Conservation (phyloP, 2,113 vertebrate species). For the Leiothrix lutea region DNA sequence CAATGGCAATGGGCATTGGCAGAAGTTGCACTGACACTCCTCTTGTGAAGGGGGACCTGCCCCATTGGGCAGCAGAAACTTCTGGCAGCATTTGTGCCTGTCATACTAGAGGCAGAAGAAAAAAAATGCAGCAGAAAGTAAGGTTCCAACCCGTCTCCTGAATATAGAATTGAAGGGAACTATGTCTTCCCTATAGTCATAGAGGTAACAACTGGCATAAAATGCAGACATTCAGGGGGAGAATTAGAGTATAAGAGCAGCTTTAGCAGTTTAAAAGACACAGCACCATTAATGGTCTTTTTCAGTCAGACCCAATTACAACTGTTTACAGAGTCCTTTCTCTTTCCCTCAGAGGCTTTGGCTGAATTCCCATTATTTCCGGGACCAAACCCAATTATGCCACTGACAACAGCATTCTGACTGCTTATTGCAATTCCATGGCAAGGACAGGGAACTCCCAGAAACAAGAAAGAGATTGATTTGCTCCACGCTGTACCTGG, state of each 20-base stretch:
- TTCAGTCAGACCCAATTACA: conserved; percentile 33
- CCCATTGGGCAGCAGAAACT: not conserved
- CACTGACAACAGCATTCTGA: conserved; percentile 43
- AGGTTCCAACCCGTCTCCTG: not conserved
- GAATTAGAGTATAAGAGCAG: not conserved
- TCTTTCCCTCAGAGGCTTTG: conserved; percentile 22
- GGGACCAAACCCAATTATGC: conserved; percentile 46
- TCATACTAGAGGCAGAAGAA: not conserved
- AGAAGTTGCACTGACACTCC: not conserved
- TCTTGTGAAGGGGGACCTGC: not conserved
- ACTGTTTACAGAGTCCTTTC: conserved; percentile 40
- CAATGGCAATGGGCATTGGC: fast-evolving
- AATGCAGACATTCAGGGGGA: not conserved
- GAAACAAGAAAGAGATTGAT: conserved; percentile 49
- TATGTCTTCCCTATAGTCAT: not conserved
- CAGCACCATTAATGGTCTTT: not conserved
- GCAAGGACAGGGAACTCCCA: conserved; percentile 52
- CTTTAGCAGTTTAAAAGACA: not conserved
- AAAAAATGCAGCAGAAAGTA: not conserved
- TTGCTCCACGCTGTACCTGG: conserved; percentile 10
- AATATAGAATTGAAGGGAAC: not conserved
- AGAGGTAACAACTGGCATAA: not conserved
- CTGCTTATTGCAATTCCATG: conserved; percentile 34
- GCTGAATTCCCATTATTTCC: conserved; percentile 17
- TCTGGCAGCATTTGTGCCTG: not conserved